phyloP scores from a whole-genome alignment of 2,113 vertebrate genomes.

The Candoia aspera region DNA sequence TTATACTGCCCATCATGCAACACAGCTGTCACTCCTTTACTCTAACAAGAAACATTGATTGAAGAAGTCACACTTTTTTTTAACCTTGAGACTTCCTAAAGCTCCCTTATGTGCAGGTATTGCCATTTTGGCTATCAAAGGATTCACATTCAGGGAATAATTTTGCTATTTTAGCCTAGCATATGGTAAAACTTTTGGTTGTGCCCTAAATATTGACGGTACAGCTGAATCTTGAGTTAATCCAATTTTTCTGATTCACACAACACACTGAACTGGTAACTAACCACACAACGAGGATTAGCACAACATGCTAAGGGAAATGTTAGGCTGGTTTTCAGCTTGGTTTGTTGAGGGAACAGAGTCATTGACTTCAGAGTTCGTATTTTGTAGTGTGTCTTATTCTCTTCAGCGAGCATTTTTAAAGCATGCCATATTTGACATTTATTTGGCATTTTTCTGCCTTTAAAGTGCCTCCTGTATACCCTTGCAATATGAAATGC shows the following conservation, averaged over 20 bases:
- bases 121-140: background rate
- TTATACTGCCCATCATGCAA: background rate
- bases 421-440: background rate
- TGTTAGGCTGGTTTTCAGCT: background rate
- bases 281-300: background rate
- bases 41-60: background rate
- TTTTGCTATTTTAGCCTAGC: background rate
- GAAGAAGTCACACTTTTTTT: background rate
- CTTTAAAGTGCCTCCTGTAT: slow-evolving; percentile 82
- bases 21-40: background rate
- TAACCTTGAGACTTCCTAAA: background rate
- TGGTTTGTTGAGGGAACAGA: background rate
- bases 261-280: background rate
- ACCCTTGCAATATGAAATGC: slow-evolving; percentile 73
- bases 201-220: background rate
- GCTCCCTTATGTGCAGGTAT: background rate
- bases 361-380: background rate
- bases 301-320: background rate
- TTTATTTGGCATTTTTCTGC: background rate
- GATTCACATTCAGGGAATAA: background rate
- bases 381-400: background rate
- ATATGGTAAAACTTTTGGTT: background rate
- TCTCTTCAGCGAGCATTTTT: background rate
- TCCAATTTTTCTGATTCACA: background rate
- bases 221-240: background rate